phyloP scores from a whole-genome alignment of 1,140 invertebrate genomes.

The Pachyrhynchus sulphureomaculatus region DNA sequence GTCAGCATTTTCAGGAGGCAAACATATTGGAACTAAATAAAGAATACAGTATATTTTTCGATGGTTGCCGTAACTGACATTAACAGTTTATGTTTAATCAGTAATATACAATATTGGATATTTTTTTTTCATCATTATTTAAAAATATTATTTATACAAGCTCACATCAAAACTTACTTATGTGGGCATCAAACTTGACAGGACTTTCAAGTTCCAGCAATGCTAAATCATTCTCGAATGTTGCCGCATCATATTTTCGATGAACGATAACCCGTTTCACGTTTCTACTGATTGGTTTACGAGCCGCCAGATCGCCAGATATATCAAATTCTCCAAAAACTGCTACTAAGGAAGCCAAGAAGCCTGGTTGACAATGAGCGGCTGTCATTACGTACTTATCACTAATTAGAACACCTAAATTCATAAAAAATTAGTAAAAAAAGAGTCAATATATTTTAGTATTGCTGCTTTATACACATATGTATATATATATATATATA shows the following conservation, averaged over 20 bases:
- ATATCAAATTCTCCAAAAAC: slow-evolving; percentile 91
- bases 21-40: slow-evolving; percentile 81
- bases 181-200: slow-evolving; percentile 82
- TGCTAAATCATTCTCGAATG: slow-evolving; percentile 89
- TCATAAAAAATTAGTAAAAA: neutral
- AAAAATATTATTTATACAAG: too few relatives aligned
- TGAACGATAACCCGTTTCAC: slow-evolving; percentile 87
- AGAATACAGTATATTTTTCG: neutral
- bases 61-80: neutral
- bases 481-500: too few relatives aligned
- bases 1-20: slow-evolving; percentile 79
- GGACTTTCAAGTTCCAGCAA: slow-evolving; percentile 80
- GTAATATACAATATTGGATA: neutral
- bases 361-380: slow-evolving; percentile 93
- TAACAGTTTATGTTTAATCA: neutral
- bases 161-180: slow-evolving; percentile 68
- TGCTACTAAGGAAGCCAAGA: slow-evolving; percentile 84
- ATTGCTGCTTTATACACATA: too few relatives aligned
- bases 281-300: slow-evolving; percentile 75
- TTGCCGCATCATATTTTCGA: slow-evolving; percentile 82
- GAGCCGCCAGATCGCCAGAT: slow-evolving; percentile 76
- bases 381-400: slow-evolving; percentile 85
- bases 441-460: too few relatives aligned
- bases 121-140: too few relatives aligned
- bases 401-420: slow-evolving; percentile 76